phyloP scores from a whole-genome alignment of 2,797 vertebrate genomes.

The Graptemys geographica region DNA sequence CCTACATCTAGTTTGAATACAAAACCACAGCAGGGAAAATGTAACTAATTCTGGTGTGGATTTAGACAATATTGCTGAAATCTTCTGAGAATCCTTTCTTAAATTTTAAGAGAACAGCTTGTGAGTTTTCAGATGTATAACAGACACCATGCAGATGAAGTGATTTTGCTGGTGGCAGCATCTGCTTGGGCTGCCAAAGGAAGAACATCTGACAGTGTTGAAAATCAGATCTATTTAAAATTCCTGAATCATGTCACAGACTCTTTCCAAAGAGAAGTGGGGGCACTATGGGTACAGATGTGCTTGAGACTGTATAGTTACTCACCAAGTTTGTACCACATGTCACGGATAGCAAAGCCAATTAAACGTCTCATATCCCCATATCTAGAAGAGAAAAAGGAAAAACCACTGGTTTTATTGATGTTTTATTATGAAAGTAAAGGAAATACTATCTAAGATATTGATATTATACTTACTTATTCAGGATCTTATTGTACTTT shows the following conservation, averaged over 20 bases:
- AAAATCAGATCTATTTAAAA: constrained; percentile 25
- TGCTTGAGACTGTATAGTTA: not conserved
- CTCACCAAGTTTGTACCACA: constrained; percentile 98
- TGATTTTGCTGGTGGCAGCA: not conserved
- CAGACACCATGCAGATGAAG: not conserved
- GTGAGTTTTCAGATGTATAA: not conserved
- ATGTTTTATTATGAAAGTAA: not conserved
- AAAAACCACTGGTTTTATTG: not conserved
- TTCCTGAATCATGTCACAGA: not conserved
- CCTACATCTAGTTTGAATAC: not conserved
- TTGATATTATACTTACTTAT: constrained; percentile 87
- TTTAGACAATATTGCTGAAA: not conserved
- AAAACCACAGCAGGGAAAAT: not conserved
- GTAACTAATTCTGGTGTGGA: not conserved
- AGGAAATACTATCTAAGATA: not conserved
- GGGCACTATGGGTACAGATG: not conserved
- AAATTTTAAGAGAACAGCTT: not conserved
- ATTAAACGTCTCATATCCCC: constrained; percentile 96
- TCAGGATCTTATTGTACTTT: constrained; percentile 95
- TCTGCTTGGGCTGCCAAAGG: not conserved
- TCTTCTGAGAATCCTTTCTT: not conserved
- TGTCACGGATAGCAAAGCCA: constrained; percentile 97
- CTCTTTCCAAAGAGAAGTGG: not conserved
- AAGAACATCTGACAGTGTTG: not conserved
- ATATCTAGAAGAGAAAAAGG: constrained; percentile 82